A percentile compares a stretch with the other conserved stretches of the same genome.
Conservation (phyloP, 2,113 vertebrate genomes). For the Lethenteron reissneri region DNA sequence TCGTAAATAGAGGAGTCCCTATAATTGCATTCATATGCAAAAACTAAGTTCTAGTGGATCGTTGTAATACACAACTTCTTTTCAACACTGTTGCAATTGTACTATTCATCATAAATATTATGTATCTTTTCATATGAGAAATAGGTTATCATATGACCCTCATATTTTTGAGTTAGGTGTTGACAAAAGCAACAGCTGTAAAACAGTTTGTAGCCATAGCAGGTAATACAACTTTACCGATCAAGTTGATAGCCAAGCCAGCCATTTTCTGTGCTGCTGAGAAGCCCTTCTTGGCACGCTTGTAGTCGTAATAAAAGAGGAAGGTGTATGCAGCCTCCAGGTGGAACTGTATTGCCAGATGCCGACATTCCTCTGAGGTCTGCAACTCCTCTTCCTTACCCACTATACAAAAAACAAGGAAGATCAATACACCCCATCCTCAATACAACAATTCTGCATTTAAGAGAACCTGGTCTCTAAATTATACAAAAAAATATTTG, state of each 20-base stretch:
- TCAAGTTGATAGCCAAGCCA: constrained; percentile 39
- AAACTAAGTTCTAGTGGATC: too few relatives aligned
- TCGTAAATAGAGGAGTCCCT: too few relatives aligned
- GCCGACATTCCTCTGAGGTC: constrained; percentile 17
- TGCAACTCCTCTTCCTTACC: constrained; percentile 27
- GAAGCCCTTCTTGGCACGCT: constrained; percentile 49
- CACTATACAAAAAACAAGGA: constrained; percentile 29
- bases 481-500: too few relatives aligned
- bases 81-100: too few relatives aligned
- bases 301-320: constrained; percentile 71
- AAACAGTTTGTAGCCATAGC: not conserved
- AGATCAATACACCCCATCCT: constrained; percentile 6
- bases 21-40: too few relatives aligned
- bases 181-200: too few relatives aligned
- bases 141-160: too few relatives aligned
- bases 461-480: too few relatives aligned
- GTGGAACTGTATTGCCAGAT: constrained; percentile 53
- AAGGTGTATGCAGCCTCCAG: constrained; percentile 56
- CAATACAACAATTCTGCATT: not conserved
- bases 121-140: too few relatives aligned
- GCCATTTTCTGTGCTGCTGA: constrained; percentile 34
- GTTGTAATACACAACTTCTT: too few relatives aligned
- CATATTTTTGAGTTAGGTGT: too few relatives aligned
- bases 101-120: too few relatives aligned
- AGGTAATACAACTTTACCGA: constrained; percentile 28